Evolutionary conservation across 1,140 invertebrate genomes (phyloP), one percentile per base, ranked within the genome.

Genomic region (Drosophila baimaii): DNA sequence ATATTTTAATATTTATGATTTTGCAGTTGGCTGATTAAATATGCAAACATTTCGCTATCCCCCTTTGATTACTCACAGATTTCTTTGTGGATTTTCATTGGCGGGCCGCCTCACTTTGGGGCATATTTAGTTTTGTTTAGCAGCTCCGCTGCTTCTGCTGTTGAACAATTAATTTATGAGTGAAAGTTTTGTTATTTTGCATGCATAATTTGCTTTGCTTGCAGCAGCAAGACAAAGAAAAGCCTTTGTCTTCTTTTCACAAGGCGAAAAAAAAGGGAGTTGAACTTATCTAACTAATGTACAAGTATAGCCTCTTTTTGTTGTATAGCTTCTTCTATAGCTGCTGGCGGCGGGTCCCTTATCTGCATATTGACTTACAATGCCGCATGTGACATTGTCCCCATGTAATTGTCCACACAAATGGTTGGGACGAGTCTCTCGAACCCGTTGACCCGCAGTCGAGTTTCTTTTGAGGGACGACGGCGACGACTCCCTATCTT

Each of bases 111-210:
- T 43, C 46, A 83, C 46, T 69, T 83, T 58, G 58, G 70, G 59
- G 70, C 51, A 59, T 59, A 76, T 84, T 83, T 77, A 63, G 71
- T 77, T 71, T 68, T 74, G 64, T 74, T 73, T 65, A 41, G 35
- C 59, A 29, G 47, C n/a, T n/a, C 39, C 64, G 29, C 13, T 39
- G 29, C 10, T 56, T n/a, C 19, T 31, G 29, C 25, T 29, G 15
- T 37, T 49, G 51, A 82, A 71, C 82, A 86, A 86, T 83, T 88
- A 88, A 88, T 88, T 88, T 89, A 88, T 83, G 83, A 89, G 84
- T 80, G 84, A 88, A 88, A 88, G 84, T 89, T 88, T 69, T 71
- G 54, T 61, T 72, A 76, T 77, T 88, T 86, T 88, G 83, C 83
- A 88, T 82, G 75, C 66, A 70, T 68, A 81, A 81, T 83, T 88